These are phyloP conservation scores for Thripadectes ignobilis DNA, from an alignment of 2,797 vertebrate genomes.

Conservation along the genomic window DNA sequence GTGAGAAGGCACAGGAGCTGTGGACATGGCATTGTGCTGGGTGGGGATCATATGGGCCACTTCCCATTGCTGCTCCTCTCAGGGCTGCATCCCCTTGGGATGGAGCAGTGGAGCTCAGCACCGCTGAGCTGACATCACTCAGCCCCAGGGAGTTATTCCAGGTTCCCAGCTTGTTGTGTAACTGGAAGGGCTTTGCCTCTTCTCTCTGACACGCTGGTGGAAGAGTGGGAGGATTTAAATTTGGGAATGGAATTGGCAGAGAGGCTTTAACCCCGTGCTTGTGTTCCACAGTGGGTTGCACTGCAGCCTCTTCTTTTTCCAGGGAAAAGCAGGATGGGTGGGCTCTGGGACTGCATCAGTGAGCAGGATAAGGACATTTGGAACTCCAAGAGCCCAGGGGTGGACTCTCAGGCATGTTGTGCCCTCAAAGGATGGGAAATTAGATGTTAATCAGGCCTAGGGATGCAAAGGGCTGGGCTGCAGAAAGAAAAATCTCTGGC, in stretches of 20 bases:
- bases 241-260: neutral
- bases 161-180: neutral
- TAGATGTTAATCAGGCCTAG: neutral
- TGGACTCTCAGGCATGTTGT: neutral
- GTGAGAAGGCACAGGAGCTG: neutral
- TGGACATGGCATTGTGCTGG: rapidly evolving
- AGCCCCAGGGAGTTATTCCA: slow-evolving; percentile 5
- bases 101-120: neutral
- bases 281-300: neutral
- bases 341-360: neutral
- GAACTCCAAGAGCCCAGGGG: neutral
- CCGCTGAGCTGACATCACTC: slow-evolving; percentile 17
- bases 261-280: neutral
- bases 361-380: neutral
- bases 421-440: neutral
- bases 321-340: neutral
- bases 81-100: neutral
- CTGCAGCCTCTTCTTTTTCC: neutral
- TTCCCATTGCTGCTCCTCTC: neutral
- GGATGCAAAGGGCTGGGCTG: neutral
- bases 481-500: neutral
- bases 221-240: neutral
- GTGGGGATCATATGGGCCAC: rapidly evolving
- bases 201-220: neutral
- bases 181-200: neutral